These are phyloP conservation scores for Drosophila melanosoma DNA, from an alignment of 2,888 invertebrate genomes.

Conservation along the genomic window DNA sequence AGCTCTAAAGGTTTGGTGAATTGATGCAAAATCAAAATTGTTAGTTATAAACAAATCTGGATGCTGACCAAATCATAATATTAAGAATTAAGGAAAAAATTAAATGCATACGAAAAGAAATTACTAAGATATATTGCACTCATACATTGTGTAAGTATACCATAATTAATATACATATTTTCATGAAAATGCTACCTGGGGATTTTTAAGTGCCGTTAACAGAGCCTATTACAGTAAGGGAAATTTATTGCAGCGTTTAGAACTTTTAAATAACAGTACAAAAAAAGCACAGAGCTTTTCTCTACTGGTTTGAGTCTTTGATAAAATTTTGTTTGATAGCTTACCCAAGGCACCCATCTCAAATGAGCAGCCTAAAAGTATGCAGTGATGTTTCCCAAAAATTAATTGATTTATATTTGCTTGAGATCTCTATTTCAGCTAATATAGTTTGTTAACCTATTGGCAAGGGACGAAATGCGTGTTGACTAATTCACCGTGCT, in stretches of 20 bases:
- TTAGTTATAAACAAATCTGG: too few species aligned
- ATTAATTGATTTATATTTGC: not conserved
- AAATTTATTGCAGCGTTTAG: not conserved
- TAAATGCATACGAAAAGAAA: not conserved
- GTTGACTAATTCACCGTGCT: not conserved
- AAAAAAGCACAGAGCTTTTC: not conserved
- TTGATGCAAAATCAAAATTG: too few species aligned
- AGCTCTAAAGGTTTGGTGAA: too few species aligned
- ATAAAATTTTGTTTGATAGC: not conserved
- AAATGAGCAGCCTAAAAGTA: not conserved
- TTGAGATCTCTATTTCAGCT: not conserved
- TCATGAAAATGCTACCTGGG: not conserved
- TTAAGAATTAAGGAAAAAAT: too few species aligned
- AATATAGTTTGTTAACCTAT: not conserved
- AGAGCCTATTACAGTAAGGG: not conserved
- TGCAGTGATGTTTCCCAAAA: not conserved
- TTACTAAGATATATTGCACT: not conserved
- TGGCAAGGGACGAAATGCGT: not conserved
- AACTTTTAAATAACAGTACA: constrained; percentile 5
- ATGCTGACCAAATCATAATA: too few species aligned
- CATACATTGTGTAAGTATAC: not conserved
- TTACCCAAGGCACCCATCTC: not conserved
- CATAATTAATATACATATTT: not conserved
- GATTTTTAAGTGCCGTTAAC: not conserved
- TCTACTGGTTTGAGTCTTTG: not conserved